A percentile compares a stretch with the other conserved stretches of the same genome.
These are phyloP conservation scores for human DNA, from an alignment of 2,113 vertebrate species.

Conservation along the genomic window GRCh38 chr3:164996501-164997000, in stretches of 20 bases:
- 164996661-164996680: neutral
- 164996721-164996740: constrained; percentile 81
- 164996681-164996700: neutral
- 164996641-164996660: constrained; percentile 88
- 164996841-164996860: neutral
- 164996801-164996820: neutral
- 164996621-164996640: constrained; percentile 90
- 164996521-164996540: constrained; percentile 80
- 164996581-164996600: constrained; percentile 92
- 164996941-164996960: neutral
- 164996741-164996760: constrained; percentile 90
- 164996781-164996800: neutral
- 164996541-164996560: constrained; percentile 86
- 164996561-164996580: constrained; percentile 91
- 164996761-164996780: constrained; percentile 89
- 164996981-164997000: neutral
- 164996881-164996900: neutral
- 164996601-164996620: constrained; percentile 85
- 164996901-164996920: neutral
- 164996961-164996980: neutral
- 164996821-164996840: neutral
- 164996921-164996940: neutral
- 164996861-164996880: neutral
- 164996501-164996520: neutral
- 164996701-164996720: constrained; percentile 8